Conservation (phyloP, 1,140 invertebrate species). For the Drosophila repletoides region DNA sequence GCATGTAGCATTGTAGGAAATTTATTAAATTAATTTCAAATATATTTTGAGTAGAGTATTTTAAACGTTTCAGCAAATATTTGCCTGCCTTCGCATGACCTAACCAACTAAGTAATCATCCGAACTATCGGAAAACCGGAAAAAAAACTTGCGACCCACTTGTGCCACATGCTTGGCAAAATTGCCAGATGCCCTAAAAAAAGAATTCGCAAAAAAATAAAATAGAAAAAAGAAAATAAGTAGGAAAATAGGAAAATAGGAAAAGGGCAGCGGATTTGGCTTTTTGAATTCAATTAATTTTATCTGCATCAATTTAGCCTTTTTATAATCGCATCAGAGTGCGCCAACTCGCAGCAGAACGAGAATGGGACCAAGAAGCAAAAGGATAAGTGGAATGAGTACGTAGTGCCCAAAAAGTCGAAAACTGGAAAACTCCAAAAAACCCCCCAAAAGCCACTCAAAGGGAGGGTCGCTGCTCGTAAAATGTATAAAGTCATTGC, state of each 20-base stretch:
- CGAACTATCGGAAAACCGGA: conserved; percentile 28
- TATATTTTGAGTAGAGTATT: neutral
- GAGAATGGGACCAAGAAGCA: no score
- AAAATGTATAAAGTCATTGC: conserved; percentile 79
- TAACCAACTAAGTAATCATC: conserved; percentile 28
- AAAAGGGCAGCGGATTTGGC: conserved; percentile 65
- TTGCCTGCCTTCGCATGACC: conserved; percentile 29
- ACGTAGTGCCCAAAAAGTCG: conserved; percentile 5
- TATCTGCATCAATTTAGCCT: conserved; percentile 77
- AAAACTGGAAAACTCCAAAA: no score
- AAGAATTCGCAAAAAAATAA: conserved; percentile 5
- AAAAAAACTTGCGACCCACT: conserved; percentile 25
- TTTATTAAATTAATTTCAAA: neutral
- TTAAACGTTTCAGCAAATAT: conserved; percentile 10
- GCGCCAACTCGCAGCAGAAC: conserved; percentile 28
- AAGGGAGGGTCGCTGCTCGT: conserved; percentile 58
- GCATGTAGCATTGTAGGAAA: no score
- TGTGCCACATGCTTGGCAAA: conserved; percentile 22
- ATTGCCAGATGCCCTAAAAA: conserved; percentile 25
- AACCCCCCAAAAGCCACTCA: conserved; percentile 34
- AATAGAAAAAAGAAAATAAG: conserved; percentile 38
- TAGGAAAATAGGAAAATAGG: conserved; percentile 40
- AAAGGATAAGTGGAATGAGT: neutral
- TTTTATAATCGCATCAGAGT: conserved; percentile 77
- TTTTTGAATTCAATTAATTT: conserved; percentile 80